These are phyloP conservation scores for Cricetomys ansorgei DNA, from an alignment of 2,113 vertebrate genomes.

Conservation along the genomic window DNA sequence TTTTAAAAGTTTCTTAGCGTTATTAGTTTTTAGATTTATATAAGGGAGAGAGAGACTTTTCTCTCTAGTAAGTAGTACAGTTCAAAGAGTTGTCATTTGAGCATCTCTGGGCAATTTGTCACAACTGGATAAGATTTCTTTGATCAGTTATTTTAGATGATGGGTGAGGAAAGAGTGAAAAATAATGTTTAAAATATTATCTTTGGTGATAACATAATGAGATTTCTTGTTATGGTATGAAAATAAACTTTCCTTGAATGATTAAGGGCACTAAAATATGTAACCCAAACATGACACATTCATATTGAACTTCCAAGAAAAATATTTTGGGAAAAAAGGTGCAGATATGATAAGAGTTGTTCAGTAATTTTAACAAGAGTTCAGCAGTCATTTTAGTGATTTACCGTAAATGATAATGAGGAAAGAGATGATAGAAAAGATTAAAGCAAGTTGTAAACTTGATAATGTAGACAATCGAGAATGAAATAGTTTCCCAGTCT, in stretches of 20 bases:
- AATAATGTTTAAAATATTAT: background rate
- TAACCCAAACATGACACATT: background rate
- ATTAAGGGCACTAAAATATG: background rate
- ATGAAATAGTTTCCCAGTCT: background rate
- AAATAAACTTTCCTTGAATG: background rate
- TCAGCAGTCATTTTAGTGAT: background rate
- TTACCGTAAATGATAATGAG: background rate
- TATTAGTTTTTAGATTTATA: background rate
- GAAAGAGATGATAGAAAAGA: too few species aligned
- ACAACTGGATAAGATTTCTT: background rate
- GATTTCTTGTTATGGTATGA: background rate
- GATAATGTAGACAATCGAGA: background rate
- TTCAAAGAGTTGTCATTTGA: background rate
- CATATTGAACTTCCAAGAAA: background rate
- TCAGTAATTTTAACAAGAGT: background rate
- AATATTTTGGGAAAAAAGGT: background rate
- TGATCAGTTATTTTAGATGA: background rate
- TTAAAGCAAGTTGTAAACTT: background rate
- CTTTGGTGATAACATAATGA: background rate
- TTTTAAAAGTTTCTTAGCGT: background rate
- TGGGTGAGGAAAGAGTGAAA: background rate
- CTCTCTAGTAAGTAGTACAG: background rate
- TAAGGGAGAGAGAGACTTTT: background rate
- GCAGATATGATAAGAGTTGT: background rate
- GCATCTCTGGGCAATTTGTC: background rate